A percentile compares a stretch with the other conserved stretches of the same genome.
phyloP scores from a whole-genome alignment of 1,140 invertebrate genomes.

The Octopus sinensis region DNA sequence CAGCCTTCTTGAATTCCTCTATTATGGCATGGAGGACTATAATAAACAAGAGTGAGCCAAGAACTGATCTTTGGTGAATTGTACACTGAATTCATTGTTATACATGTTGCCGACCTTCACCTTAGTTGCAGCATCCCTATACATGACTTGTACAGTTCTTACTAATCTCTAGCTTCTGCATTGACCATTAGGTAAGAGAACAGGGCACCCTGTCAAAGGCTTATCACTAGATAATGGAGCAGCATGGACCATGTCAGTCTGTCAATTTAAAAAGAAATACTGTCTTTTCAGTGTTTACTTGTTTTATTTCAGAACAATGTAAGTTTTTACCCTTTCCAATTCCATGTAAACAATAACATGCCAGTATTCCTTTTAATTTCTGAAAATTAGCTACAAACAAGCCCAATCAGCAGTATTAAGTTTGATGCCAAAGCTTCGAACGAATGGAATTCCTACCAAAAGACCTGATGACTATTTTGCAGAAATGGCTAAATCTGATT shows the following conservation, averaged over 20 bases:
- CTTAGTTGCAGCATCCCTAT: too few relatives aligned
- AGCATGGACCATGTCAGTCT: not conserved
- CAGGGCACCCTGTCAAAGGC: not conserved
- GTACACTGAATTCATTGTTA: too few relatives aligned
- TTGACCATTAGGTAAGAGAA: not conserved
- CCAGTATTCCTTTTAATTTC: not conserved
- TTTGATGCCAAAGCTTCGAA: constrained; percentile 72
- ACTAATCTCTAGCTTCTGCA: too few relatives aligned
- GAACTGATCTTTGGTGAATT: too few relatives aligned
- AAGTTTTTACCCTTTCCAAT: not conserved
- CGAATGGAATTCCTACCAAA: constrained; percentile 73
- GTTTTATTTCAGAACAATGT: not conserved
- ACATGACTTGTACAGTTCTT: too few relatives aligned
- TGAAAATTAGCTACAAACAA: constrained; percentile 70
- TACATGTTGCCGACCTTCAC: too few relatives aligned
- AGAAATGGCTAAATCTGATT: constrained; percentile 96
- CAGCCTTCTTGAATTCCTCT: too few relatives aligned
- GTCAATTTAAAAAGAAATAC: not conserved
- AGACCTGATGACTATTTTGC: constrained; percentile 96
- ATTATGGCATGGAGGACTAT: too few relatives aligned
- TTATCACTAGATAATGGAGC: not conserved
- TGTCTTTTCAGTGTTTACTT: not conserved
- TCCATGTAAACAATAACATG: not conserved
- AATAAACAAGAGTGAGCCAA: too few relatives aligned
- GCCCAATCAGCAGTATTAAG: constrained; percentile 83